Base-by-base conservation (phyloP, 2,888 invertebrate species). In the Diaprepes abbreviatus region DNA sequence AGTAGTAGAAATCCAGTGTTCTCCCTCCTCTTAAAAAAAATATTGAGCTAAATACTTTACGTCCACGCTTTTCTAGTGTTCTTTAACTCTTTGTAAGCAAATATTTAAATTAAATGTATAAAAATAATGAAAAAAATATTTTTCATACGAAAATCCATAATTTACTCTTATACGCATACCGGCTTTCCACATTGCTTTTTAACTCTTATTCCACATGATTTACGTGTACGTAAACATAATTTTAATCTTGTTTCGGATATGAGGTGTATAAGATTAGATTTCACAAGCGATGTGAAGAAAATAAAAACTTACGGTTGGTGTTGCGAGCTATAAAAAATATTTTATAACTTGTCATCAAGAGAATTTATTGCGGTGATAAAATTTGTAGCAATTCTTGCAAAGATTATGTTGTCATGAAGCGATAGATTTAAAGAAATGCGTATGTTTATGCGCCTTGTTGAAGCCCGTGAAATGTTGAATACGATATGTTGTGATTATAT, bases 221-320 rank as follows among this genome's bases (percentile, higher is more conserved):
- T 31, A 54, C 7, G 19, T 16, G 33, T 33, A 16, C 31, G 9
- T 7, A 35, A 35, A 62, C 52, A 52, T 52, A 52, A 63, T 52
- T 63, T 63, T 62, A 62, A 62, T 62, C 62, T 62, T 62, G 43
- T 65, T 55, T 54, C 17, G 48, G 57, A 48, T 33, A 57, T 65
- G 57, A 17, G 45, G 57, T 43, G 65, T 45, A 33, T 57, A 36
- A 65, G 48, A 65, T 65, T 65, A 45, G 65, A 65, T 65, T 57
- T 57, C 36, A 48, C 35, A 57, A 16, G 54, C 57, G 24, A 5
- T 21, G 28, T 57, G 36, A 36, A 35, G 43, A 65, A 55, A 57
- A 57, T 55, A 55, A 65, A 65, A 65, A 65, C 48, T 21, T 19
- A 43, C 43, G 17, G 10, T 9, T 17, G 9, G 10, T 21, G 21